Conservation (phyloP, 1,140 invertebrate genomes). For the Drosophila eugracilis region DNA sequence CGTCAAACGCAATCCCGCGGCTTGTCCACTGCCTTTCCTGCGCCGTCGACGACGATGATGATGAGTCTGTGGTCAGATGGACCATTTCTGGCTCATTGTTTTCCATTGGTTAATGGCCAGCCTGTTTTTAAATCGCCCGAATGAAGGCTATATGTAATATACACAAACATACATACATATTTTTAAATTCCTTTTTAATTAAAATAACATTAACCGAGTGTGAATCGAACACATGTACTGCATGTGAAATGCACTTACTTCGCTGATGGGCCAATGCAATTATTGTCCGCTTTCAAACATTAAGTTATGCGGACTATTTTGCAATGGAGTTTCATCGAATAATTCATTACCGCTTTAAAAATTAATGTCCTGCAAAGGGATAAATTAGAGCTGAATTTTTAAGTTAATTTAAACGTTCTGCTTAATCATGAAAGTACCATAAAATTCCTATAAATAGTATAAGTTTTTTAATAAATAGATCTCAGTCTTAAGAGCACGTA, state of each 20-base stretch:
- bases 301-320: slow-evolving; percentile 29
- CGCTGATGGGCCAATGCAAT: slow-evolving; percentile 22
- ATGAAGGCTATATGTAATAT: slow-evolving; percentile 2
- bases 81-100: slow-evolving; percentile 39
- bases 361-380: background rate
- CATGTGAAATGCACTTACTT: slow-evolving; percentile 23
- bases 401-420: no score
- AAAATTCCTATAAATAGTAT: no score
- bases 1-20: slow-evolving; percentile 29
- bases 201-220: slow-evolving; percentile 38
- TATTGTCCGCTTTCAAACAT: slow-evolving; percentile 29
- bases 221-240: slow-evolving; percentile 30
- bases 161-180: background rate
- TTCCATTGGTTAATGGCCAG: slow-evolving; percentile 18
- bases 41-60: slow-evolving; percentile 45
- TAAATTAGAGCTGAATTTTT: no score
- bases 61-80: slow-evolving; percentile 66
- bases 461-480: no score
- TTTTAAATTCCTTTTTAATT: slow-evolving; percentile 48
- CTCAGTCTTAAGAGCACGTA: no score
- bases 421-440: no score
- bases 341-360: slow-evolving; percentile 12
- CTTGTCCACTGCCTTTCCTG: slow-evolving; percentile 14
- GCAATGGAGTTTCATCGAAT: slow-evolving; percentile 16
- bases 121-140: slow-evolving; percentile 26